These are phyloP conservation scores for Australoheros scitulus DNA, from an alignment of 2,113 vertebrate genomes.

Conservation along the genomic window DNA sequence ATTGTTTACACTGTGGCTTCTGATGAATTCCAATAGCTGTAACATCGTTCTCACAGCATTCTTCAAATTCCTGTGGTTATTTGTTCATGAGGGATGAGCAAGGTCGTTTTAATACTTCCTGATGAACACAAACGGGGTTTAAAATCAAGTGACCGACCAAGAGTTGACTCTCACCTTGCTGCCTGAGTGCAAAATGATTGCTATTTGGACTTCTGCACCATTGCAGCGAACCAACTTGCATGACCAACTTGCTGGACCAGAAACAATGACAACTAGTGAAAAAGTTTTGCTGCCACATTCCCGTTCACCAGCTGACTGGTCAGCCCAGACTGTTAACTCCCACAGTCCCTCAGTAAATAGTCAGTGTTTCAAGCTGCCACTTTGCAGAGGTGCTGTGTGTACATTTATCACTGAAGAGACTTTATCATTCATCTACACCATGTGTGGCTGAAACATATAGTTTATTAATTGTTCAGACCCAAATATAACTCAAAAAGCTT, in stretches of 20 bases:
- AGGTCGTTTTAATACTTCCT: conserved; percentile 54
- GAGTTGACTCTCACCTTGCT: neutral
- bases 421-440: neutral
- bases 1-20: conserved; percentile 40
- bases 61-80: conserved; percentile 75
- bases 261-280: conserved; percentile 50
- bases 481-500: too few relatives aligned
- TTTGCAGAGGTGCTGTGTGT: conserved; percentile 19
- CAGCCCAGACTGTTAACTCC: conserved; percentile 36
- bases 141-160: neutral
- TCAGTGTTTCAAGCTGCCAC: conserved; percentile 15
- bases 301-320: conserved; percentile 53
- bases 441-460: neutral
- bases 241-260: neutral
- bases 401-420: too few relatives aligned
- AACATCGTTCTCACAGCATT: conserved; percentile 73
- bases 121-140: conserved; percentile 17
- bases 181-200: neutral
- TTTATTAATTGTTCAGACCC: too few relatives aligned
- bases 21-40: conserved; percentile 63
- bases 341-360: conserved; percentile 28
- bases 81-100: conserved; percentile 67
- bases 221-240: neutral
- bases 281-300: conserved; percentile 50
- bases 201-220: neutral